Evolutionary conservation across 2,888 invertebrate genomes (phyloP).

Genomic region (Chalcis sispes): DNA sequence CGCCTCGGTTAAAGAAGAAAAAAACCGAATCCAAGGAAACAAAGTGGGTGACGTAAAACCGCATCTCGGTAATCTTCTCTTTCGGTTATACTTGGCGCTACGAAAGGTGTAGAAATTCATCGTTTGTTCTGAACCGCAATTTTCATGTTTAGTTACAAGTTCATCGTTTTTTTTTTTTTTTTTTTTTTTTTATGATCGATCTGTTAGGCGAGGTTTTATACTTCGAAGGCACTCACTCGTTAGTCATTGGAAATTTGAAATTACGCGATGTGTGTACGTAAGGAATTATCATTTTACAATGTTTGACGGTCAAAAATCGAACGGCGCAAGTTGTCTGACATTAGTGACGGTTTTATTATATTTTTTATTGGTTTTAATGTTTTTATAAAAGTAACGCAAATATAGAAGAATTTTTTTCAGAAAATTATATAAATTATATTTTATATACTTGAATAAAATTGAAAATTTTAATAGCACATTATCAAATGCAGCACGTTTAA

Average conservation of each 20-base stretch:
- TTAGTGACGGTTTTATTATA: neutral
- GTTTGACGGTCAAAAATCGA: constrained; percentile 14
- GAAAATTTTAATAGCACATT: no score
- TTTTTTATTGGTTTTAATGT: no score
- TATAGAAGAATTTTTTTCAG: no score
- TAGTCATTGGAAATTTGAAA: constrained; percentile 14
- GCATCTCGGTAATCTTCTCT: constrained; percentile 61
- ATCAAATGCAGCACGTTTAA: no score
- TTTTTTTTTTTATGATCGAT: constrained; percentile 58
- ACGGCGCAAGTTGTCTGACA: neutral
- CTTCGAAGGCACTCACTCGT: neutral
- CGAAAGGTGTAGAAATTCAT: constrained; percentile 51
- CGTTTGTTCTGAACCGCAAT: constrained; percentile 60
- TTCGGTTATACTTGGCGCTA: constrained; percentile 2
- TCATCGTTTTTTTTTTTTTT: constrained; percentile 52
- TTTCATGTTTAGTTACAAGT: constrained; percentile 48
- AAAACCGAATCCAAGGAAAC: constrained; percentile 41
- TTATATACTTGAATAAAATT: no score
- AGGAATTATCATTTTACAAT: constrained; percentile 35
- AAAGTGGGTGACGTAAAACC: constrained; percentile 49
- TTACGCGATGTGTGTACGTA: neutral
- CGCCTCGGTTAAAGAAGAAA: constrained; percentile 14
- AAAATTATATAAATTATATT: no score
- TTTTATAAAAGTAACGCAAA: no score
- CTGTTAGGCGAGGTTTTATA: neutral